Percentiles rank a stretch among this genome's conserved stretches.
These are phyloP conservation scores for Phoxinus phoxinus DNA, from an alignment of 2,113 vertebrate species.

Conservation along the genomic window DNA sequence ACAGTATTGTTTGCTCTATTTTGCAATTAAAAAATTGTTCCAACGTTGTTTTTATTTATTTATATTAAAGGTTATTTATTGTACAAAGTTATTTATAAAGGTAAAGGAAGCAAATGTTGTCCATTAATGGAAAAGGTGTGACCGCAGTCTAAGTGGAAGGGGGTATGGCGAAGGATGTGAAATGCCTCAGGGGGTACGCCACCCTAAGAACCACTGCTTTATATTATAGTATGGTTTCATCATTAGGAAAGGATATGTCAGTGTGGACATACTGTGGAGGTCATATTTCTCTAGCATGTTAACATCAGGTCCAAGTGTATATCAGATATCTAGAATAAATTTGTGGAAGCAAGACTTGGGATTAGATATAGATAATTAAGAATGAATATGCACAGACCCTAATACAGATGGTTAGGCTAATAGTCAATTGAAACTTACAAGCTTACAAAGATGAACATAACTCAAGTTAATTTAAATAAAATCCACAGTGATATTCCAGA, in stretches of 20 bases:
- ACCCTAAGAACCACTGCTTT: too few relatives aligned
- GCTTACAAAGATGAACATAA: neutral
- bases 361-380: neutral
- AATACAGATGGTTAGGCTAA: neutral
- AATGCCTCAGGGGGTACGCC: too few relatives aligned
- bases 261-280: too few relatives aligned
- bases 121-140: too few relatives aligned
- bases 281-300: slow-evolving; percentile 1
- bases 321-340: neutral
- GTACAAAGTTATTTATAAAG: too few relatives aligned
- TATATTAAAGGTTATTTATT: too few relatives aligned
- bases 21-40: too few relatives aligned
- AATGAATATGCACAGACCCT: neutral
- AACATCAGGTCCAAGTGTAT: neutral
- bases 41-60: too few relatives aligned
- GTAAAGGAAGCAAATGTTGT: too few relatives aligned
- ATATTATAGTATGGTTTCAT: neutral
- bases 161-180: too few relatives aligned
- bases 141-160: too few relatives aligned
- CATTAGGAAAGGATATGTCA: neutral
- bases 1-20: too few relatives aligned
- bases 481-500: neutral
- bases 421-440: neutral
- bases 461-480: neutral
- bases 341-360: neutral